These are phyloP conservation scores for Rhopalosiphum maidis DNA, from an alignment of 1,140 invertebrate species.

Conservation along the genomic window DNA sequence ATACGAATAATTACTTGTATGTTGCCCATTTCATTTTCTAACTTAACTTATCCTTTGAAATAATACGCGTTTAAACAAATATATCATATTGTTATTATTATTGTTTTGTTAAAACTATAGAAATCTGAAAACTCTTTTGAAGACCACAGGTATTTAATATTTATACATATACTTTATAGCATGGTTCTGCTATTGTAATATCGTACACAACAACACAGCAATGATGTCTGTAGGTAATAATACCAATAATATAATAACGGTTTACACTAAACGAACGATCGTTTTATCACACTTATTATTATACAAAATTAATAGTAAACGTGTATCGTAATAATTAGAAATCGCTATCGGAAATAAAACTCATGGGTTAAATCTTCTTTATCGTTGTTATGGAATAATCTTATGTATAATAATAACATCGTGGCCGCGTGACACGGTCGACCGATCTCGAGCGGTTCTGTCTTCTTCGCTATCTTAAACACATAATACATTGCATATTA, in stretches of 20 bases:
- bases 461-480: background rate
- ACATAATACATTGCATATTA: background rate
- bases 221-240: background rate
- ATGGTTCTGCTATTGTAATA: background rate
- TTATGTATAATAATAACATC: background rate
- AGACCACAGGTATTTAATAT: background rate
- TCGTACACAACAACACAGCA: background rate
- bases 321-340: conserved; percentile 36
- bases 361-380: conserved; percentile 27
- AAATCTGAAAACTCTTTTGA: background rate
- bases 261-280: background rate
- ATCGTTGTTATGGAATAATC: conserved; percentile 23
- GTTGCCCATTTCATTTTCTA: background rate
- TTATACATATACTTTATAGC: background rate
- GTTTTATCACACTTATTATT: background rate
- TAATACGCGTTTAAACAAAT: background rate
- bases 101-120: background rate
- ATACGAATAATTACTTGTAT: background rate
- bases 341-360: background rate
- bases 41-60: background rate
- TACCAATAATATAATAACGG: background rate
- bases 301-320: background rate
- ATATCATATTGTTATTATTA: background rate
- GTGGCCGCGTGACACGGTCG: conserved; percentile 13
- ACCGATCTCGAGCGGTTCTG: background rate